A percentile compares a stretch with the other conserved stretches of the same genome.
phyloP scores from a whole-genome alignment of 2,113 vertebrate species.

The Trematomus loennbergii region DNA sequence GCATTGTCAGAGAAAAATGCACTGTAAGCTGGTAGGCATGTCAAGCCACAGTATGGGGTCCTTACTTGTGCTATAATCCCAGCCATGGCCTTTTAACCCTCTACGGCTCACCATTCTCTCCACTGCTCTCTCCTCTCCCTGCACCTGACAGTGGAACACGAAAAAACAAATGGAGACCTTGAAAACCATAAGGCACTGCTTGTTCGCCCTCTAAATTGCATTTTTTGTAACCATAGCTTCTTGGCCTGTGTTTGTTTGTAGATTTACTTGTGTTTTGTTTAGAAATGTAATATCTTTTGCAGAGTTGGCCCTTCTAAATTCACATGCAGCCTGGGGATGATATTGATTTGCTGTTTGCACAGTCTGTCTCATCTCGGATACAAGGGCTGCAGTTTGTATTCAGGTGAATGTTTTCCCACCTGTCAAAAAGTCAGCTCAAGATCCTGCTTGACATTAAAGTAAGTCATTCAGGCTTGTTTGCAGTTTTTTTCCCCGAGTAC shows the following conservation, averaged over 20 bases:
- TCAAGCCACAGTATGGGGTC: conserved; percentile 82
- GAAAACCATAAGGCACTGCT: conserved; percentile 81
- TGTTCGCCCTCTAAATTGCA: conserved; percentile 79
- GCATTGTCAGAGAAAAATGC: conserved; percentile 82
- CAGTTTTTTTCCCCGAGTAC: neutral
- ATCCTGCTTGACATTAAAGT: conserved; percentile 53
- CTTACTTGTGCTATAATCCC: conserved; percentile 81
- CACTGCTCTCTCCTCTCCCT: conserved; percentile 56
- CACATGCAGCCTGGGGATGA: conserved; percentile 63
- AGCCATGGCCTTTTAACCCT: conserved; percentile 81
- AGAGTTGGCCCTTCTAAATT: conserved; percentile 55
- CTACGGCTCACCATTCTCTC: conserved; percentile 65
- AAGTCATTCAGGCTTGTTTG: conserved; percentile 35
- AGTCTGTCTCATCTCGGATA: conserved; percentile 74
- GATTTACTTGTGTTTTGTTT: conserved; percentile 58
- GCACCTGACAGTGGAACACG: conserved; percentile 78
- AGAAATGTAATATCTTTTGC: conserved; percentile 49
- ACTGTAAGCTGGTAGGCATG: conserved; percentile 81
- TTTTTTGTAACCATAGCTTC: conserved; percentile 29
- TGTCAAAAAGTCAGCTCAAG: conserved; percentile 70
- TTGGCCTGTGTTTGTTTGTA: conserved; percentile 53
- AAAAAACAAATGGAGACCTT: conserved; percentile 85
- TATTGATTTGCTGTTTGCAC: conserved; percentile 82
- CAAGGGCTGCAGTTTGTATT: conserved; percentile 59
- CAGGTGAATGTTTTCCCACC: conserved; percentile 73